phyloP scores from a whole-genome alignment of 2,113 vertebrate species.

The Coryphaenoides rupestris region DNA sequence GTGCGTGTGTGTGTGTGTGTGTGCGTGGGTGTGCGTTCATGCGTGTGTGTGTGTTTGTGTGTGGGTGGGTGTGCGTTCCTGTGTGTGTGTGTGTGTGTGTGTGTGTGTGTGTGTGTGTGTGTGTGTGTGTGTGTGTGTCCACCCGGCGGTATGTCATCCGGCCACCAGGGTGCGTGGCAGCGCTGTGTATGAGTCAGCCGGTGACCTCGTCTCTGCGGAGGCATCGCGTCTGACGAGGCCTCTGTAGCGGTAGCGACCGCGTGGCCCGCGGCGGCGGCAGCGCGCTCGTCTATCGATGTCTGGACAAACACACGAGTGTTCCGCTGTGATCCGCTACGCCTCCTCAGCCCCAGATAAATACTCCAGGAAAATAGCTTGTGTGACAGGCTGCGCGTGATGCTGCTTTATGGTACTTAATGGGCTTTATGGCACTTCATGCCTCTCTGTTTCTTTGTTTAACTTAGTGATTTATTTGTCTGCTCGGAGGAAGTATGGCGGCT shows the following conservation, averaged over 20 bases:
- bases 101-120: too few relatives aligned
- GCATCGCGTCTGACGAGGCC: conserved; percentile 79
- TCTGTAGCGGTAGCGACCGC: conserved; percentile 79
- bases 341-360: conserved; percentile 72
- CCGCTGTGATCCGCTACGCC: conserved; percentile 73
- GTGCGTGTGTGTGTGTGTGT: too few relatives aligned
- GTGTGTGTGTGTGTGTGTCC: conserved; percentile 19
- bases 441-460: conserved; percentile 68
- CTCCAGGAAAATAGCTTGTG: conserved; percentile 70
- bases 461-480: too few relatives aligned
- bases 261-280: conserved; percentile 80
- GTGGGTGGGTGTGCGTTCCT: too few relatives aligned
- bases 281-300: conserved; percentile 76
- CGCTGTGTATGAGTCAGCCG: conserved; percentile 87
- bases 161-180: conserved; percentile 79
- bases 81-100: too few relatives aligned
- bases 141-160: conserved; percentile 81
- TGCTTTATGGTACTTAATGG: conserved; percentile 56
- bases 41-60: too few relatives aligned
- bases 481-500: conserved; percentile 64
- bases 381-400: conserved; percentile 46
- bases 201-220: conserved; percentile 75
- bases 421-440: not conserved
- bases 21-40: too few relatives aligned
- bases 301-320: conserved; percentile 75